phyloP scores from a whole-genome alignment of 2,888 invertebrate species.

The Oligia latruncula region DNA sequence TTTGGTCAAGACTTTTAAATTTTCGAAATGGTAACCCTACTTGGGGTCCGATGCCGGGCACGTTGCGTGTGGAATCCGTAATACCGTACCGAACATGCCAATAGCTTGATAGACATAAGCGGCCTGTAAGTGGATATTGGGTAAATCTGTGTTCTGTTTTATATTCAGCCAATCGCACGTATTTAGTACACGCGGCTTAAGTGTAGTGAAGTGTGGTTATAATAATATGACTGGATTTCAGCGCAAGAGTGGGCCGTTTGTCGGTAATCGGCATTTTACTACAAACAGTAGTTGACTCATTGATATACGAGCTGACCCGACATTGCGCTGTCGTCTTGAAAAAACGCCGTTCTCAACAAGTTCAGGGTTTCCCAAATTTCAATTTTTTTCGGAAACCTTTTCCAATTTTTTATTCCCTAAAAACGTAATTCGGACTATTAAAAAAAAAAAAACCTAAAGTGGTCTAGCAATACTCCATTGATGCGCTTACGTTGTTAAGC shows the following conservation, averaged over 20 bases:
- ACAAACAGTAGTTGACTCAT: not conserved
- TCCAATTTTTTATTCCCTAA: not conserved
- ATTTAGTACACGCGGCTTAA: constrained; percentile 7
- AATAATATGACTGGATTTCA: not conserved
- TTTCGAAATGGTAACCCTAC: constrained; percentile 5
- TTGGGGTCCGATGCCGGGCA: constrained; percentile 52
- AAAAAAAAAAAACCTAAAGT: not conserved
- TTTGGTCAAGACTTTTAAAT: not conserved
- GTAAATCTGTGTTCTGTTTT: constrained; percentile 45
- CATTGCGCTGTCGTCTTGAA: not conserved
- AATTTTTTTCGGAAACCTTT: not conserved
- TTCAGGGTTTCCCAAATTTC: not conserved
- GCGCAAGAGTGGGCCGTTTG: not conserved
- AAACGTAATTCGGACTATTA: not conserved
- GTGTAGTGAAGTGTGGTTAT: not conserved
- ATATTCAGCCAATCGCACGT: constrained; percentile 31
- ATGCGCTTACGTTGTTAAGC: not conserved
- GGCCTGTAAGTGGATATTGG: constrained; percentile 31
- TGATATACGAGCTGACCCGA: not conserved
- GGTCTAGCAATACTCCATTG: not conserved
- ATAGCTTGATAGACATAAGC: constrained; percentile 60
- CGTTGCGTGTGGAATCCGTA: constrained; percentile 61
- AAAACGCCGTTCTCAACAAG: not conserved
- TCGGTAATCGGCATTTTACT: not conserved
- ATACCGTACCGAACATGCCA: constrained; percentile 55